Evolutionary conservation across 2,113 vertebrate species (phyloP).

Genomic region (Cinclus cinclus): DNA sequence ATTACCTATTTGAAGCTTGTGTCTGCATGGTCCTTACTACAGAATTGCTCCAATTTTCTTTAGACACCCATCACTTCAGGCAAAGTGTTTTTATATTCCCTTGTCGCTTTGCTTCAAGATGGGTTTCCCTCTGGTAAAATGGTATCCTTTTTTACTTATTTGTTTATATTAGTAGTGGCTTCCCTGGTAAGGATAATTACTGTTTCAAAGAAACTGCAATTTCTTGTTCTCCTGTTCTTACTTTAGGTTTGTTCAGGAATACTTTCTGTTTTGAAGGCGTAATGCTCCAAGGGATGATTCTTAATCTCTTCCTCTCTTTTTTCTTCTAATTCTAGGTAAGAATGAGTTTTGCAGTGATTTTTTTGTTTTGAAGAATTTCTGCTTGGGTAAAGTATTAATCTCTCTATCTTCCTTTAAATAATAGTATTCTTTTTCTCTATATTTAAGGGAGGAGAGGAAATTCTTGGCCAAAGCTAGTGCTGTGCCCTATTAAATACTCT

Average conservation of each 20-base stretch:
- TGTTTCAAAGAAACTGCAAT: constrained; percentile 53
- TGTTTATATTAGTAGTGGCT: constrained; percentile 38
- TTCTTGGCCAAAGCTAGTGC: background rate
- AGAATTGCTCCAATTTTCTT: background rate
- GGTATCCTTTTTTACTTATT: constrained; percentile 45
- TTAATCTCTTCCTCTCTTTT: background rate
- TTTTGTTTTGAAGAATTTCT: constrained; percentile 44
- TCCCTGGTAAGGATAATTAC: constrained; percentile 56
- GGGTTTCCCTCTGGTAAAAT: background rate
- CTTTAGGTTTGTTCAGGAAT: constrained; percentile 23
- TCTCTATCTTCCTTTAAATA: background rate
- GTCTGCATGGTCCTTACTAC: background rate
- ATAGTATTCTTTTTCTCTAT: background rate
- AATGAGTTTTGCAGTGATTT: background rate
- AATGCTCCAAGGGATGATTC: background rate
- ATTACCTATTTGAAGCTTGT: background rate
- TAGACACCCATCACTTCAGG: background rate
- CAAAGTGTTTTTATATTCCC: background rate
- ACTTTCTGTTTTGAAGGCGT: background rate
- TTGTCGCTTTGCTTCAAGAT: background rate
- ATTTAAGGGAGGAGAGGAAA: background rate
- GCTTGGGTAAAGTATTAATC: constrained; percentile 67
- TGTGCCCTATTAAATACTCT: background rate
- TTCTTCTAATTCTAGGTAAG: constrained; percentile 72
- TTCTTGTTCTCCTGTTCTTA: constrained; percentile 55